Conservation (phyloP, 1,140 invertebrate species). For the Bombus vancouverensis region DNA sequence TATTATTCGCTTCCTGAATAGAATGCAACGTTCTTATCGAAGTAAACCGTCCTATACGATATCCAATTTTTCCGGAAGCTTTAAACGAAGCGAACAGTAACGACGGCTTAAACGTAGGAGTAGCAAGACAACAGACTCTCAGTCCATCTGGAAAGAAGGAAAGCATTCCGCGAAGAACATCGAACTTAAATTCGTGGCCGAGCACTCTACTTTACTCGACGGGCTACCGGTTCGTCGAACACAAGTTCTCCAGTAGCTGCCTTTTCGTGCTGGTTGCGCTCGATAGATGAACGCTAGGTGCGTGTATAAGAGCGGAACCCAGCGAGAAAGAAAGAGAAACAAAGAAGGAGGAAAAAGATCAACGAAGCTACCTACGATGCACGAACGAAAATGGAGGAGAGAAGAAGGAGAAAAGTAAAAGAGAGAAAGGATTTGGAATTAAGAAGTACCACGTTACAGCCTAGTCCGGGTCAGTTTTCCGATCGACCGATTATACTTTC, state of each 20-base stretch:
- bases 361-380: background rate
- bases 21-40: background rate
- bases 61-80: constrained; percentile 59
- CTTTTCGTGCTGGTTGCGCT: constrained; percentile 27
- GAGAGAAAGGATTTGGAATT: constrained; percentile 30
- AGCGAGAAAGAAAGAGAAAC: background rate
- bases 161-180: constrained; percentile 49
- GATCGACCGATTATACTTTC: constrained; percentile 77
- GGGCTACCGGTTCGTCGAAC: constrained; percentile 34
- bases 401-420: background rate
- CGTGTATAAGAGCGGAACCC: constrained; percentile 43
- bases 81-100: constrained; percentile 40
- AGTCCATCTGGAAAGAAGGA: background rate
- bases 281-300: constrained; percentile 15
- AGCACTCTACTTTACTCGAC: constrained; percentile 54
- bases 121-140: constrained; percentile 21
- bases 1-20: background rate
- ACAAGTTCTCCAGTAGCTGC: constrained; percentile 38
- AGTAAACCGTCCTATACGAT: background rate
- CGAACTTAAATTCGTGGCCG: constrained; percentile 69
- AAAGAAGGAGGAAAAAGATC: background rate
- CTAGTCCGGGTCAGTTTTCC: constrained; percentile 61
- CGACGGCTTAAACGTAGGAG: constrained; percentile 1
- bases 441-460: constrained; percentile 42
- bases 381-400: constrained; percentile 29